A percentile compares a stretch with the other conserved stretches of the same genome.
Conservation (phyloP, 2,797 vertebrate species). For the Aulostomus chinensis region DNA sequence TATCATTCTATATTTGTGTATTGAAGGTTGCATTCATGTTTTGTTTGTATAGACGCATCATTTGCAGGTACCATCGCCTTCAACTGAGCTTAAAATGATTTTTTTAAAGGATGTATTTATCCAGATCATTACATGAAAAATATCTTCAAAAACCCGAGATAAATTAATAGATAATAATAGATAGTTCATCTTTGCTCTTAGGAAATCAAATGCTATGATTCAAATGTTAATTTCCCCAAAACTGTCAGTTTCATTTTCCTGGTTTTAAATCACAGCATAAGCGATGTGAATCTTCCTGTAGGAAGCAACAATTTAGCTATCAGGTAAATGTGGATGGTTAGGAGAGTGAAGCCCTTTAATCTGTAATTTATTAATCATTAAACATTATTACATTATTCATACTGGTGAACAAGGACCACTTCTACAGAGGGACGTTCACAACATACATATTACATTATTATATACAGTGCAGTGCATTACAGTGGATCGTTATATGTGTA, state of each 20-base stretch:
- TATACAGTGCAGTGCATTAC: slow-evolving; percentile 86
- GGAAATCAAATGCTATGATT: not conserved
- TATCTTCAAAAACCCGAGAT: too few relatives aligned
- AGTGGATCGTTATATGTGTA: slow-evolving; percentile 79
- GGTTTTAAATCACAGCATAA: not conserved
- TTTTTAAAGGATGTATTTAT: too few relatives aligned
- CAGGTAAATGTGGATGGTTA: slow-evolving; percentile 64
- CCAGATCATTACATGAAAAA: too few relatives aligned
- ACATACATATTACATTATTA: slow-evolving; percentile 85
- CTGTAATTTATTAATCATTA: slow-evolving; percentile 81
- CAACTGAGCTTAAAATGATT: too few relatives aligned
- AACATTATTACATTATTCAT: slow-evolving; percentile 82
- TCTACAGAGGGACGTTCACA: slow-evolving; percentile 82
- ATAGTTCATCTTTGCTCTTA: too few relatives aligned
- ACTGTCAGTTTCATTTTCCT: too few relatives aligned
- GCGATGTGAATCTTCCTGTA: not conserved
- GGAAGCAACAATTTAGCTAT: slow-evolving; percentile 20
- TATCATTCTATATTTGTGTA: too few relatives aligned
- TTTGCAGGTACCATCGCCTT: too few relatives aligned
- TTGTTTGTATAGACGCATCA: too few relatives aligned
- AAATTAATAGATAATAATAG: too few relatives aligned
- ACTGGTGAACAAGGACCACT: slow-evolving; percentile 82
- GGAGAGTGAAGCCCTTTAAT: slow-evolving; percentile 84
- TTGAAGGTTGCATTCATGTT: too few relatives aligned
- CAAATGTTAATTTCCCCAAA: not conserved